Percentiles rank a stretch among this genome's conserved stretches.
Conservation (phyloP, 92 coral and sea anemone genomes). For the Porites lobata region DNA sequence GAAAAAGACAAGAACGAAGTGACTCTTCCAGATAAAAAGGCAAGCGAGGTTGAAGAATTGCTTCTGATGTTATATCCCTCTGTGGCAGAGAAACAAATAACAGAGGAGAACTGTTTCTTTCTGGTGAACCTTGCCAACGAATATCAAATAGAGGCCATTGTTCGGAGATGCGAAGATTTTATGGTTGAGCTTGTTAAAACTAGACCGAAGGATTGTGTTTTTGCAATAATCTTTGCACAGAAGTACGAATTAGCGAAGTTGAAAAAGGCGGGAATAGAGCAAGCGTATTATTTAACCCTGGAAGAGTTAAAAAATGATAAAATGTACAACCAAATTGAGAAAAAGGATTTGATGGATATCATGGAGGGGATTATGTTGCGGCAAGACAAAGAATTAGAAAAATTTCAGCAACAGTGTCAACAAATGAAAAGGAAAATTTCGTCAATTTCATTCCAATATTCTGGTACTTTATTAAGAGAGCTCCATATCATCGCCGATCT, state of each 20-base stretch:
- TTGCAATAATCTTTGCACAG: neutral
- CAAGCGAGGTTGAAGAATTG: neutral
- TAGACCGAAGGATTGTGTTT: neutral
- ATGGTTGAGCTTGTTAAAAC: neutral
- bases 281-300: neutral
- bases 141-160: constrained; percentile 6
- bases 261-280: neutral
- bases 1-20: neutral
- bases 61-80: neutral
- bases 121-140: constrained; percentile 2
- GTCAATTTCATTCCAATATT: too few relatives aligned
- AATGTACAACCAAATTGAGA: neutral
- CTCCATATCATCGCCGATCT: too few relatives aligned
- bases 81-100: neutral
- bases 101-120: neutral
- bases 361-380: neutral
- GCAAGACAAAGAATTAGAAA: neutral
- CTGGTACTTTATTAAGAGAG: too few relatives aligned
- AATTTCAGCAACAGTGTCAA: neutral
- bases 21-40: neutral
- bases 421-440: neutral
- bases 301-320: constrained; percentile 28
- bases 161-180: constrained; percentile 3
- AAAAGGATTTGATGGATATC: neutral
- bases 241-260: neutral